Conservation (phyloP, 2,797 vertebrate genomes). For the Coregonus ussuriensis region DNA sequence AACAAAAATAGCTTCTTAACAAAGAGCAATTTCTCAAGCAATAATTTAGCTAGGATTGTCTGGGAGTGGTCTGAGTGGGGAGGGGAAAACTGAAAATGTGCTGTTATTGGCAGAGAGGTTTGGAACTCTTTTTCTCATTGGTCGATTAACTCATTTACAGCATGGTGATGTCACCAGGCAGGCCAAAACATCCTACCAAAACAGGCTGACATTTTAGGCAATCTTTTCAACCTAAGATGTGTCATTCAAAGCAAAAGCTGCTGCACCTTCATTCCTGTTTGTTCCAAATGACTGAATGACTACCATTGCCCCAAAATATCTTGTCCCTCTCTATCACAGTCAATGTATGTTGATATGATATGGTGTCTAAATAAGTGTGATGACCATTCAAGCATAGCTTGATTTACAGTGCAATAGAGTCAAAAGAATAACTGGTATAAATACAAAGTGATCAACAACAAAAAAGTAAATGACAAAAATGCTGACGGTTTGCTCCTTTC, state of each 20-base stretch:
- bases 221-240: constrained; percentile 12
- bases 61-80: too few species aligned
- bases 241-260: constrained; percentile 56
- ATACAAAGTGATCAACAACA: background rate
- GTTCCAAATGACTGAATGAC: background rate
- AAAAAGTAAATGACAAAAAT: constrained; percentile 32
- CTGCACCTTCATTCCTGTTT: constrained; percentile 28
- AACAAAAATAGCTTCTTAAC: too few species aligned
- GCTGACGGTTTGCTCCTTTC: background rate
- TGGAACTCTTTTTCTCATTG: too few species aligned
- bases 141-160: too few species aligned
- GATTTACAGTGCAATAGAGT: background rate
- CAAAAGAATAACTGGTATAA: background rate
- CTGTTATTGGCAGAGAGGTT: too few species aligned
- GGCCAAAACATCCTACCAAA: too few species aligned
- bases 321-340: background rate
- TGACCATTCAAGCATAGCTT: background rate
- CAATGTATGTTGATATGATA: background rate
- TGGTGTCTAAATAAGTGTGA: background rate
- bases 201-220: too few species aligned
- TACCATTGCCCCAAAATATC: background rate
- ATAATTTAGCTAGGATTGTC: too few species aligned
- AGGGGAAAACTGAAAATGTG: too few species aligned
- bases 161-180: too few species aligned
- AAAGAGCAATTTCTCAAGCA: too few species aligned